These are phyloP conservation scores for Entelurus aequoreus DNA, from an alignment of 2,113 vertebrate species.

Conservation along the genomic window DNA sequence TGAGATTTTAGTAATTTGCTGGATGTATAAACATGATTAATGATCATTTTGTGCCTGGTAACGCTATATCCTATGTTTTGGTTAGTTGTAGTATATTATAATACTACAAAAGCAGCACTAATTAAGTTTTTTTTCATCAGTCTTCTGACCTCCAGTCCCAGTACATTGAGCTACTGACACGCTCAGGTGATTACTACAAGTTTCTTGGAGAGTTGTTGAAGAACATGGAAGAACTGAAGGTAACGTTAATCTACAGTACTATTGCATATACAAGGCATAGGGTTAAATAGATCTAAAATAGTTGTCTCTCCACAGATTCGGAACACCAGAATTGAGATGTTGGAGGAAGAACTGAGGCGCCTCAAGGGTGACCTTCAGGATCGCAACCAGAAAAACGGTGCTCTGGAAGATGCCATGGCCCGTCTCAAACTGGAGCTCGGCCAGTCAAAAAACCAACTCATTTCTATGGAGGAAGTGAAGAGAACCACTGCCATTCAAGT, in stretches of 20 bases:
- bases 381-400: conserved; percentile 80
- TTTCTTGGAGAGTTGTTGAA: conserved; percentile 90
- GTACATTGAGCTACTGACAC: conserved; percentile 92
- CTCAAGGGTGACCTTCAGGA: conserved; percentile 83
- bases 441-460: conserved; percentile 79
- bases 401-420: conserved; percentile 82
- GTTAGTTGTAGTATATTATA: background rate
- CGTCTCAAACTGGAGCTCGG: conserved; percentile 80
- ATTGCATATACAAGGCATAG: background rate
- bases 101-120: background rate
- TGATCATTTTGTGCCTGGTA: too few relatives aligned
- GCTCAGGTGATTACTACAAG: conserved; percentile 87
- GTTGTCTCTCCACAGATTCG: conserved; percentile 75
- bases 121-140: conserved; percentile 56
- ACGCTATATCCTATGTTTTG: too few relatives aligned
- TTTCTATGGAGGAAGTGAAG: conserved; percentile 82
- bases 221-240: conserved; percentile 95
- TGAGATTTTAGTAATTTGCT: too few relatives aligned
- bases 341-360: conserved; percentile 87
- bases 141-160: conserved; percentile 80
- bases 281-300: background rate
- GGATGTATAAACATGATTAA: too few relatives aligned
- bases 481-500: conserved; percentile 77
- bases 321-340: conserved; percentile 88
- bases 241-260: conserved; percentile 46